These are phyloP conservation scores for Vollenhovia emeryi DNA, from an alignment of 1,140 invertebrate species.

Conservation along the genomic window DNA sequence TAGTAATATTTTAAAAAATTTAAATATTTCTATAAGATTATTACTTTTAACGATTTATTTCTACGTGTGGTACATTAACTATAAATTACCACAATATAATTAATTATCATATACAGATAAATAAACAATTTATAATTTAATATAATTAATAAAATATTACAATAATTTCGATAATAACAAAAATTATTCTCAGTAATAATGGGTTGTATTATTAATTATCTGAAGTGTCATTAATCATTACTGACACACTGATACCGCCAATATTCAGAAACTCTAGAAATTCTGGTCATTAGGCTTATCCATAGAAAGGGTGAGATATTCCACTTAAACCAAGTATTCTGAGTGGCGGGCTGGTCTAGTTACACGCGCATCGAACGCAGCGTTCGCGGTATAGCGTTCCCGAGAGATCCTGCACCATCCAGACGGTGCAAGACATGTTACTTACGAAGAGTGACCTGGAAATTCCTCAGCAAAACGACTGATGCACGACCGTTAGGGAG, in stretches of 20 bases:
- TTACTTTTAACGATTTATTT: neutral
- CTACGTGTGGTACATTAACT: neutral
- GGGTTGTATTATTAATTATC: neutral
- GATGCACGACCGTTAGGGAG: slow-evolving; percentile 53
- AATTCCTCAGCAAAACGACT: slow-evolving; percentile 42
- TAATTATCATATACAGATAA: neutral
- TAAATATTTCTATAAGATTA: neutral
- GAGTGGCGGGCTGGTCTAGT: neutral
- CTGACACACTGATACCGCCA: neutral
- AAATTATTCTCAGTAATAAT: neutral
- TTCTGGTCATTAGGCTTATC: neutral
- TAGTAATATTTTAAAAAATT: neutral
- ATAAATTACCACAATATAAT: neutral
- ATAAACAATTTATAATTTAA: neutral
- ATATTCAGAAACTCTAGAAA: neutral
- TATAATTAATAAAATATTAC: slow-evolving; percentile 2
- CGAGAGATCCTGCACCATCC: slow-evolving; percentile 15
- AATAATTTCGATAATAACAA: neutral
- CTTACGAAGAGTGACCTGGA: slow-evolving; percentile 50
- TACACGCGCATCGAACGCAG: neutral
- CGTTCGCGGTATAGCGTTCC: neutral
- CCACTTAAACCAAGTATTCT: slow-evolving; percentile 13
- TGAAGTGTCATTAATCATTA: neutral
- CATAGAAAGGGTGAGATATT: neutral
- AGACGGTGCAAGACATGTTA: slow-evolving; percentile 39